A percentile compares a stretch with the other conserved stretches of the same genome.
Evolutionary conservation across 1,140 invertebrate genomes (phyloP).

Genomic region (Xylocopa sonorina): DNA sequence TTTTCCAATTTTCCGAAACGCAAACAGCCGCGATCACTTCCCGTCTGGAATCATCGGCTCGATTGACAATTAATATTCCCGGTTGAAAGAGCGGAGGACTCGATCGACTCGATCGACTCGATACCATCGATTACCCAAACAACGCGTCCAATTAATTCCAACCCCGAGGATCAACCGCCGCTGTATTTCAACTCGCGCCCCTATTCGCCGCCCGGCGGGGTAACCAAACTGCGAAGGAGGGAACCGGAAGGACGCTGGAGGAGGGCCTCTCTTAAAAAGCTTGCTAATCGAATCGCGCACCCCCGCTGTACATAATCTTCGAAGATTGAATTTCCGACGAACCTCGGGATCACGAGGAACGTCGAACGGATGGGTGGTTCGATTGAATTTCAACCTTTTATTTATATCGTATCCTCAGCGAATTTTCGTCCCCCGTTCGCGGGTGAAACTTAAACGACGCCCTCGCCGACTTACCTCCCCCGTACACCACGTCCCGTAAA

Average conservation of each 20-base stretch:
- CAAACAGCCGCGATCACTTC: slow-evolving; percentile 8
- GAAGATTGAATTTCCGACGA: slow-evolving; percentile 32
- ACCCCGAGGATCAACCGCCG: slow-evolving; percentile 25
- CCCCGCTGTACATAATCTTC: background rate
- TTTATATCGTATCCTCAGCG: background rate
- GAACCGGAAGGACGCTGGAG: background rate
- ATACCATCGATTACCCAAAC: slow-evolving; percentile 49
- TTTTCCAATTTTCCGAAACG: slow-evolving; percentile 35
- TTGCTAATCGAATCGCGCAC: slow-evolving; percentile 30
- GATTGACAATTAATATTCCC: slow-evolving; percentile 50
- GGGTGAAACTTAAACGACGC: background rate
- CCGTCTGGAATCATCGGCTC: slow-evolving; percentile 16
- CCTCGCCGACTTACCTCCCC: background rate
- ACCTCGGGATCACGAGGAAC: background rate
- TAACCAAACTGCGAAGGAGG: background rate
- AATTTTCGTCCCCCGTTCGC: background rate
- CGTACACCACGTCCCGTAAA: too few relatives aligned
- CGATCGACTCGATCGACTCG: slow-evolving; percentile 21
- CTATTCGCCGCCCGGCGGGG: background rate
- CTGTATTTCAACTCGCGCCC: slow-evolving; percentile 4
- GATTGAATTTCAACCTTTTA: slow-evolving; percentile 22
- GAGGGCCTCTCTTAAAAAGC: slow-evolving; percentile 30
- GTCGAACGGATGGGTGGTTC: background rate
- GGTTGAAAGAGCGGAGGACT: slow-evolving; percentile 25
- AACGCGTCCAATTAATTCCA: slow-evolving; percentile 48